These are phyloP conservation scores for Nasonovia ribisnigri DNA, from an alignment of 2,888 invertebrate genomes.

Conservation along the genomic window DNA sequence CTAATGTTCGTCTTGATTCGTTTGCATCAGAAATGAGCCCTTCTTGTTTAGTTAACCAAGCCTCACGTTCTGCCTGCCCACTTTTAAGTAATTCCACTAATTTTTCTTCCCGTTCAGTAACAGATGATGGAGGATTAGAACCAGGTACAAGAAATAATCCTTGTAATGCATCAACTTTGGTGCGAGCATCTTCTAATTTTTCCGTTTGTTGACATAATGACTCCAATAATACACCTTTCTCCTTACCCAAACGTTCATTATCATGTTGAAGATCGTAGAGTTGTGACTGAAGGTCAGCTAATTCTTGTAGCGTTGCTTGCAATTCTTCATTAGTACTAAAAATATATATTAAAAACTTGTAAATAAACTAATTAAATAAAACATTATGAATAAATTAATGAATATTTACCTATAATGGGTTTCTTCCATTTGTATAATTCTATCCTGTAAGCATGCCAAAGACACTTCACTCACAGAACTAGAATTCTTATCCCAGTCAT, in stretches of 20 bases:
- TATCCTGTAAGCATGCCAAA: slow-evolving; percentile 92
- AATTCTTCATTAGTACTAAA: slow-evolving; percentile 90
- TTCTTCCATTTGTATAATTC: slow-evolving; percentile 93
- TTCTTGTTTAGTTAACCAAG: slow-evolving; percentile 81
- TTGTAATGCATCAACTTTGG: slow-evolving; percentile 87
- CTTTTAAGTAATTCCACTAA: slow-evolving; percentile 86
- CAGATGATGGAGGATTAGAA: slow-evolving; percentile 72
- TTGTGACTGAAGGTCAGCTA: slow-evolving; percentile 85
- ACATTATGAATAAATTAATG: neutral
- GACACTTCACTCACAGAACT: slow-evolving; percentile 90
- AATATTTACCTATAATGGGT: slow-evolving; percentile 79
- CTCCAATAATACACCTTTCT: slow-evolving; percentile 89
- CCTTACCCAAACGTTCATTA: slow-evolving; percentile 81
- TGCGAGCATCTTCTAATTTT: slow-evolving; percentile 87
- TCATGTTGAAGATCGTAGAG: slow-evolving; percentile 72
- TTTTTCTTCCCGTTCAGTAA: slow-evolving; percentile 84
- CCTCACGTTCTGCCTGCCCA: slow-evolving; percentile 85
- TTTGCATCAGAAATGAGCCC: slow-evolving; percentile 81
- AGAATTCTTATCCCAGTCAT: slow-evolving; percentile 92
- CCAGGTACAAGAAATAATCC: slow-evolving; percentile 77
- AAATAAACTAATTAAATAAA: neutral
- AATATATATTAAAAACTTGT: slow-evolving; percentile 59
- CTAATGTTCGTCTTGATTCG: slow-evolving; percentile 76
- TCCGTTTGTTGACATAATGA: slow-evolving; percentile 93
- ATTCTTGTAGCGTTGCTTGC: slow-evolving; percentile 93